phyloP scores from a whole-genome alignment of 2,797 vertebrate species.

The Pseudomugil gertrudae region DNA sequence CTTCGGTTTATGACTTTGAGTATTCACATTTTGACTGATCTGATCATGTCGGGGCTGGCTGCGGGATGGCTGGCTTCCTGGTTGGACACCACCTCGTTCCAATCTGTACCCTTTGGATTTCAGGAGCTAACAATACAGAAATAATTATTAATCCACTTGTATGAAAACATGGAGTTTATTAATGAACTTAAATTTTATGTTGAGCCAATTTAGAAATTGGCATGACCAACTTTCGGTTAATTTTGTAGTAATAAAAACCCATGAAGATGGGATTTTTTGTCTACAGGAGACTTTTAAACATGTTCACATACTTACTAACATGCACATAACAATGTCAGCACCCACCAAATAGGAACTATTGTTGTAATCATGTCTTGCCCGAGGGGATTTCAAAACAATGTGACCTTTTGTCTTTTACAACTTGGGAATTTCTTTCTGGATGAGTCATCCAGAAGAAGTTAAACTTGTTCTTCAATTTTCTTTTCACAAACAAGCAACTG shows the following conservation, averaged over 20 bases:
- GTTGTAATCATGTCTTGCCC: no score
- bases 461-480: not conserved
- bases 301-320: no score
- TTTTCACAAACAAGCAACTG: not conserved
- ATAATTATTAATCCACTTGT: not conserved
- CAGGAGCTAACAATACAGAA: slow-evolving; percentile 62
- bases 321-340: no score
- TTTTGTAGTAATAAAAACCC: not conserved
- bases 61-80: slow-evolving; percentile 26
- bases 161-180: not conserved
- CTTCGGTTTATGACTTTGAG: slow-evolving; percentile 50
- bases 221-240: not conserved
- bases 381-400: not conserved
- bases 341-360: no score
- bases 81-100: slow-evolving; percentile 58
- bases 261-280: not conserved
- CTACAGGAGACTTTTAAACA: no score
- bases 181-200: not conserved
- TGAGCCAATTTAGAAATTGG: not conserved
- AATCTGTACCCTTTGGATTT: slow-evolving; percentile 66
- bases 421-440: not conserved
- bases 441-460: not conserved
- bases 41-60: slow-evolving; percentile 45
- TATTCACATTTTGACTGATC: slow-evolving; percentile 37
- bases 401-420: not conserved